Conservation (phyloP, 2,888 invertebrate genomes). For the Plagodis pulveraria region DNA sequence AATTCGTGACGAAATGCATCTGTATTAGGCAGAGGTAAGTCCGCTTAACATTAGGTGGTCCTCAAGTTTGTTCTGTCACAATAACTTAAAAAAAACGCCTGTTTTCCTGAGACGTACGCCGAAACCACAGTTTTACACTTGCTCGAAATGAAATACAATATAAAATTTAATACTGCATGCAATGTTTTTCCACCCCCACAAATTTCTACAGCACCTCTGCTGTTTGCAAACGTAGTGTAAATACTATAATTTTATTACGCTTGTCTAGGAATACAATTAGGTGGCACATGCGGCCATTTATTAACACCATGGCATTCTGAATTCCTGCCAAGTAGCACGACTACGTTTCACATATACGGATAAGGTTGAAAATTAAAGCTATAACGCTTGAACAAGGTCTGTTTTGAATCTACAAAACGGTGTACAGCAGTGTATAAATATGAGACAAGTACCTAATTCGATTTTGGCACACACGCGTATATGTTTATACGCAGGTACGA, state of each 20-base stretch:
- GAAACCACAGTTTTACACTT: too few relatives aligned
- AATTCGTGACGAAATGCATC: too few relatives aligned
- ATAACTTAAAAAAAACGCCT: too few relatives aligned
- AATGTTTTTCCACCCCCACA: background rate
- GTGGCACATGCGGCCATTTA: conserved; percentile 38
- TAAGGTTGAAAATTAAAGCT: conserved; percentile 27
- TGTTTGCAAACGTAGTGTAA: conserved; percentile 34
- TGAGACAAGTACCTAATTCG: background rate
- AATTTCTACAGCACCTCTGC: background rate
- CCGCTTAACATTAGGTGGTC: too few relatives aligned
- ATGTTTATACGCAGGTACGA: too few relatives aligned
- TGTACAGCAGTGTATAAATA: conserved; percentile 7
- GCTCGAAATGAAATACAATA: too few relatives aligned
- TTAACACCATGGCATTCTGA: conserved; percentile 36
- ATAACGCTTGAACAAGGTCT: conserved; percentile 10
- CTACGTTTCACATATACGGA: conserved; percentile 24
- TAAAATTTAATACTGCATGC: conserved; percentile 13
- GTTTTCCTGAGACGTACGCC: too few relatives aligned
- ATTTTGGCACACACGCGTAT: background rate
- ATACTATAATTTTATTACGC: conserved; percentile 39
- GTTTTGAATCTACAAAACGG: conserved; percentile 17
- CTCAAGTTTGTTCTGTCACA: too few relatives aligned
- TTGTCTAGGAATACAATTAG: conserved; percentile 39
- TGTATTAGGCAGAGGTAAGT: too few relatives aligned
- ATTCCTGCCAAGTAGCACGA: conserved; percentile 43